Conservation (phyloP, 2,113 vertebrate genomes). For the Psammodynastes pulverulentus region DNA sequence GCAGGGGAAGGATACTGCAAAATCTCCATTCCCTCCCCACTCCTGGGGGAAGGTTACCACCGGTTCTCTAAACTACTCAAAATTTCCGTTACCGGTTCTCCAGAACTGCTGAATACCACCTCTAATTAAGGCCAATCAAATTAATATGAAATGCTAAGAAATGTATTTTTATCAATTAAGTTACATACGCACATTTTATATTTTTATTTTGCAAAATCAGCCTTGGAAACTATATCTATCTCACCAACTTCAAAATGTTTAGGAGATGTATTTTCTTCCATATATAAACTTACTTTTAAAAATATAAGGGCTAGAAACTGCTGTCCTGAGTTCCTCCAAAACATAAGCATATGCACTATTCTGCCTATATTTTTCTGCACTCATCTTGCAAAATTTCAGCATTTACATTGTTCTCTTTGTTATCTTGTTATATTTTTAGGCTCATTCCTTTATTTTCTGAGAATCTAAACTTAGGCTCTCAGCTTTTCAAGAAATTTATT, state of each 20-base stretch:
- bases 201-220: not conserved
- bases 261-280: not conserved
- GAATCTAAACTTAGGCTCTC: not conserved
- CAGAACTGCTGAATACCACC: too few species aligned
- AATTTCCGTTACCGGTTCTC: too few species aligned
- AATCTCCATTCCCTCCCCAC: too few species aligned
- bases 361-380: not conserved
- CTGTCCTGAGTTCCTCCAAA: not conserved
- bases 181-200: not conserved
- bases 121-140: not conserved
- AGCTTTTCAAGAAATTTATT: not conserved
- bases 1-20: too few species aligned
- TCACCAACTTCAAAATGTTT: not conserved
- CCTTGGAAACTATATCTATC: not conserved
- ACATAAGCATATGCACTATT: not conserved
- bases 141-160: not conserved
- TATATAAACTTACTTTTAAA: not conserved
- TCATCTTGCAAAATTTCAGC: not conserved
- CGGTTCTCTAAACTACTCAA: too few species aligned
- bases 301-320: not conserved
- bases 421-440: not conserved
- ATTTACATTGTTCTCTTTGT: not conserved
- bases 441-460: not conserved
- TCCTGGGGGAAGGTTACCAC: too few species aligned
- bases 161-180: not conserved